These are phyloP conservation scores for Stenotaenia linearis DNA, from an alignment of 2,888 invertebrate species.

Conservation along the genomic window DNA sequence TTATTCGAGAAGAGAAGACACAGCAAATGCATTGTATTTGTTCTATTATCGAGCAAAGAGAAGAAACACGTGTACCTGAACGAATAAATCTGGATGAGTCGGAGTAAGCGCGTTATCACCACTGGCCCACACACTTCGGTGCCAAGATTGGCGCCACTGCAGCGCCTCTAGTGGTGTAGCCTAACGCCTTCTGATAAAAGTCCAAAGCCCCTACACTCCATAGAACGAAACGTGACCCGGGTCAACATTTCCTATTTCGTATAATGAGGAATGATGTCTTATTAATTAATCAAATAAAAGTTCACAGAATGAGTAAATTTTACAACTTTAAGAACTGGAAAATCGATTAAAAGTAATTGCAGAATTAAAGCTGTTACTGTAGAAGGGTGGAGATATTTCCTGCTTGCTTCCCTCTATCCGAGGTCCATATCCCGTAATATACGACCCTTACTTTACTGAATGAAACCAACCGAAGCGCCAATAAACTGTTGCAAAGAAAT, in stretches of 20 bases:
- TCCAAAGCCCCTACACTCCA: not conserved
- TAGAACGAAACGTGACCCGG: not conserved
- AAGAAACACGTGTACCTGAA: not conserved
- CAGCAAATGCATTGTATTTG: not conserved
- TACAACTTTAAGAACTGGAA: not conserved
- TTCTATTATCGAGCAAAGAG: slow-evolving; percentile 4
- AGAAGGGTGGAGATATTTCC: not conserved
- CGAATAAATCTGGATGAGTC: slow-evolving; percentile 9
- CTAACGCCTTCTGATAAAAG: not conserved
- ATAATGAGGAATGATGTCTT: not conserved
- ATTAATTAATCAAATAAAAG: not conserved
- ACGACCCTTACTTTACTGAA: not conserved
- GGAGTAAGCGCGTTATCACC: slow-evolving; percentile 3
- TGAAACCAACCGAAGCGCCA: not conserved
- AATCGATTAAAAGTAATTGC: not conserved
- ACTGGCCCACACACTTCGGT: slow-evolving; percentile 1
- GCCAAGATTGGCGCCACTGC: slow-evolving; percentile 5
- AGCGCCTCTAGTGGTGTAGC: not conserved
- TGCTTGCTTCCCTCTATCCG: not conserved
- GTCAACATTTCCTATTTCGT: not conserved
- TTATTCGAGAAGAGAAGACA: not conserved
- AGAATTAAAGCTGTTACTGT: not conserved
- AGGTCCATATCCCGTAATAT: not conserved
- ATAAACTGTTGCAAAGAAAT: not conserved
- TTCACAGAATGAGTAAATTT: not conserved